These are phyloP conservation scores for Heliothis virescens DNA, from an alignment of 1,140 invertebrate species.

Conservation along the genomic window DNA sequence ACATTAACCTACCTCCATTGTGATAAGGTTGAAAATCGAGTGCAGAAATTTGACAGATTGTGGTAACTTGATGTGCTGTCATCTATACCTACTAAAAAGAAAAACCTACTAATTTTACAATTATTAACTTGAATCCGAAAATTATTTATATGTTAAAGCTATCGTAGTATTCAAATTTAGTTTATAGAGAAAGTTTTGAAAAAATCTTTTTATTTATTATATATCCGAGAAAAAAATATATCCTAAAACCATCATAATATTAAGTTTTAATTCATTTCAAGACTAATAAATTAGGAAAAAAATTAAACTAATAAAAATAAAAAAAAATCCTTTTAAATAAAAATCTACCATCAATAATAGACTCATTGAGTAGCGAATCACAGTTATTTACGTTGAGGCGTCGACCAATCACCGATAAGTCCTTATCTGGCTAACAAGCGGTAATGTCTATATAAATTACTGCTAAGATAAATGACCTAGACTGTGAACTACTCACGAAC, in stretches of 20 bases:
- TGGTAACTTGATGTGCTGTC: too few relatives aligned
- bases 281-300: not conserved
- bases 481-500: conserved; percentile 12
- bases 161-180: too few relatives aligned
- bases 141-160: too few relatives aligned
- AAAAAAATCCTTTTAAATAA: conserved; percentile 6
- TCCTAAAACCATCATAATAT: not conserved
- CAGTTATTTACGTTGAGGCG: conserved; percentile 47
- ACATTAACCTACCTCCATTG: too few relatives aligned
- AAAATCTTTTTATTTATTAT: too few relatives aligned
- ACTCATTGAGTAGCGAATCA: conserved; percentile 34
- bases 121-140: too few relatives aligned
- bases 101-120: too few relatives aligned
- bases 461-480: conserved; percentile 42
- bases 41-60: too few relatives aligned
- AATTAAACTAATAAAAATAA: not conserved
- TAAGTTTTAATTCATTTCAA: not conserved
- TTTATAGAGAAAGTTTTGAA: too few relatives aligned
- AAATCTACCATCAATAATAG: conserved; percentile 32
- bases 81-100: too few relatives aligned
- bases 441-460: conserved; percentile 39
- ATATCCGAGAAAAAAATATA: too few relatives aligned
- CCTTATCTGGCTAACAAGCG: conserved; percentile 51
- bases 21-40: too few relatives aligned
- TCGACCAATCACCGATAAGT: conserved; percentile 55